These are phyloP conservation scores for Labeo catla DNA, from an alignment of 2,113 vertebrate species.

Conservation along the genomic window DNA sequence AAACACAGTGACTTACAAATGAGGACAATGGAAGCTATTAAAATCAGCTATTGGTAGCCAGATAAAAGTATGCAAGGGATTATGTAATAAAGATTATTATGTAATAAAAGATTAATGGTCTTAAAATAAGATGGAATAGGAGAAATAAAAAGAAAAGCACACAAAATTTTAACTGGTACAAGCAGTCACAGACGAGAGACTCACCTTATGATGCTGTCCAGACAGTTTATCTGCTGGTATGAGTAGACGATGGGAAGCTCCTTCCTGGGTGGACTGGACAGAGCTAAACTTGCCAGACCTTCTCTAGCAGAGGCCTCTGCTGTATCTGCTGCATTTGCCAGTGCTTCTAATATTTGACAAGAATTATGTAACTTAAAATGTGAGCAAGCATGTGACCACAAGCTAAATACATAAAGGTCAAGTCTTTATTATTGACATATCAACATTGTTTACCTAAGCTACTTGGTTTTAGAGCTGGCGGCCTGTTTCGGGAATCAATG, in stretches of 20 bases:
- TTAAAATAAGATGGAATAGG: background rate
- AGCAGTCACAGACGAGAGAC: constrained; percentile 31
- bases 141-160: background rate
- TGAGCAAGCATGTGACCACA: background rate
- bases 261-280: constrained; percentile 72
- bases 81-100: too few relatives aligned
- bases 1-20: too few relatives aligned
- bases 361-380: background rate
- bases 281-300: constrained; percentile 11
- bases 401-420: background rate
- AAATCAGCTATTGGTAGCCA: too few relatives aligned
- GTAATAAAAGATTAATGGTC: too few relatives aligned
- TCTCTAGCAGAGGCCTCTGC: constrained; percentile 26
- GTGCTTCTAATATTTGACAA: background rate
- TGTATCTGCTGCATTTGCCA: constrained; percentile 9
- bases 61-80: too few relatives aligned
- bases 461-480: constrained; percentile 61
- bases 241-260: constrained; percentile 79
- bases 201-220: constrained; percentile 90
- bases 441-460: constrained; percentile 67
- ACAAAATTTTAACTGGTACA: background rate
- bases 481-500: constrained; percentile 82
- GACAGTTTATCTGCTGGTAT: constrained; percentile 92
- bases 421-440: background rate
- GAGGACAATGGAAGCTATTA: too few relatives aligned